Base-by-base conservation (phyloP, 1,140 invertebrate genomes). In the Hypothenemus hampei region DNA sequence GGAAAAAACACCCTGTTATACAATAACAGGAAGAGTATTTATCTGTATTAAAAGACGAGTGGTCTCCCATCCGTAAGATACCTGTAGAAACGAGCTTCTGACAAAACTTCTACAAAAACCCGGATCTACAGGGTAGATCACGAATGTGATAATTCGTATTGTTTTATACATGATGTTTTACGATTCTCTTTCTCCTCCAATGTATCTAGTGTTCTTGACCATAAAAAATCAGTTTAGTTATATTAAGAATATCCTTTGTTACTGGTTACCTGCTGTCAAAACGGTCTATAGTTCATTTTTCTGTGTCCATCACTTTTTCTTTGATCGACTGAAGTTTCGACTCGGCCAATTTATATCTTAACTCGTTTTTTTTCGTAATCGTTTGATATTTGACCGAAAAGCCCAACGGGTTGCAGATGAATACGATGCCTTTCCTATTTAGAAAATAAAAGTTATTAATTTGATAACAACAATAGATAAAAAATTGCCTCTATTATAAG, bases 71-170 rank as follows among this genome's bases (percentile, higher is more conserved):
- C 89, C 89, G 89, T 92, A 91, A 93, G 90, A 93, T 93, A 94
- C 91, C 91, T 94, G 90, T 94, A 93, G 89, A 93, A 89, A 92
- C 90, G 91, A 93, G 91, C 91, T 94, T 93, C 91, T 94, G 91
- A 93, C 84, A 80, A 74, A 75, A 76, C 75, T 75, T 81, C 86
- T 89, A 93, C 89, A 93, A 92, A 93, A 93, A 89, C 90, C 90
- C 90, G 91, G 89, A 93, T 93, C 89, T 93, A 94, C 91, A 94
- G 91, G 91, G 90, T 94, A 93, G 89, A 91, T 93, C 89, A 93
- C 89, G 88, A 88, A 85, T 85, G 85, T 83, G 84, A 26, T 45
- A 10, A 46, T n/a, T n/a, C n/a, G n/a, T n/a, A n/a, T n/a, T n/a
- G n/a, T n/a, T n/a, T n/a, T n/a, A n/a, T n/a, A n/a, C 13, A 1